Base-by-base conservation (phyloP, 2,113 vertebrate genomes). In the Catharus fuscescens region DNA sequence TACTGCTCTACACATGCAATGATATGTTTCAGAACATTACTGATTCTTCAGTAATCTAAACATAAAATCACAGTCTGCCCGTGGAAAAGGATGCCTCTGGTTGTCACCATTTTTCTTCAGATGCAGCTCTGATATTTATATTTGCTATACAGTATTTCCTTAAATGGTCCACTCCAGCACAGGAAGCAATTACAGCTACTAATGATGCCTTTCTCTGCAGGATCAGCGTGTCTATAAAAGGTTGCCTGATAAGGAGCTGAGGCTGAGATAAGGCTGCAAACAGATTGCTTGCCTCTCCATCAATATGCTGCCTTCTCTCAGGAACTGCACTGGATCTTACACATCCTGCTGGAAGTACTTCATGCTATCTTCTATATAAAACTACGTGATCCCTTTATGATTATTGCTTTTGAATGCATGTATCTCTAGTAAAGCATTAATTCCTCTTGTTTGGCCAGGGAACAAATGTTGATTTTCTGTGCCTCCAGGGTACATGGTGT, bases 161-260 rank as follows among this genome's bases (percentile, higher is more conserved):
- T 28, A 92, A 90, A 79, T 85, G 48, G 47, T 76, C 70, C 77
- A 53, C 74, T 85, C 40, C 70, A 89, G 52, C 52, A 66, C 18
- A 86, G 57, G 77, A 94, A 90, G 59, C 66, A 92, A 93, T 86
- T 90, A 77, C 50, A 95, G 76, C 34, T 77, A 44, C 76, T 94
- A 94, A 93, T 26, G 52, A 77, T 44, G 79, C 38, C 60, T 78
- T 86, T 77, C 82, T 71, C 76, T 74, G 56, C 52, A 66, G 62
- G 76, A 90, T 80, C 12, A 21, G 42, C 50, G 29, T 5, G 2
- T 78, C 73, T 80, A 62, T 66, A 65, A 91, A 92, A 70, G 88
- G 57, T 44, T 92, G 69, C 45, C 50, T 77, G 85, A 93, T 74
- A 86, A 86, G 80, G 54, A 94, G 71, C 57, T 50, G 42, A 80